Evolutionary conservation across 2,113 vertebrate species (phyloP).

Genomic region (Rhombomys opimus): DNA sequence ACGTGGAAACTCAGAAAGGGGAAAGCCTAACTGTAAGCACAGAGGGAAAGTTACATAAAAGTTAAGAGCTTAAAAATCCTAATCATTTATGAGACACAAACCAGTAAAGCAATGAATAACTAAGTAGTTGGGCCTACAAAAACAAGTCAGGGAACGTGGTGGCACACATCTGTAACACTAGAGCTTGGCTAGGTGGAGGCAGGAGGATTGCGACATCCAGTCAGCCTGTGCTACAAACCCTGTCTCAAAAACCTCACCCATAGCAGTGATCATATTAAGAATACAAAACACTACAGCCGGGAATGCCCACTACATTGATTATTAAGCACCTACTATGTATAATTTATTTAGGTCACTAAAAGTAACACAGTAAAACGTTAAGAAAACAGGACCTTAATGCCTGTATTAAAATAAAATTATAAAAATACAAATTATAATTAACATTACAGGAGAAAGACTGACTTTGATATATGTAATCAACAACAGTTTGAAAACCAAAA

Average conservation of each 20-base stretch:
- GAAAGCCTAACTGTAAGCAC: slow-evolving; percentile 42
- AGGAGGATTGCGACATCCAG: not conserved
- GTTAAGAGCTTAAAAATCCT: slow-evolving; percentile 47
- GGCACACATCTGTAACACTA: not conserved
- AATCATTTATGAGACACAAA: slow-evolving; percentile 9
- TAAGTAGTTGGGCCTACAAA: slow-evolving; percentile 8
- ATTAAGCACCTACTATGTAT: not conserved
- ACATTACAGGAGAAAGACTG: not conserved
- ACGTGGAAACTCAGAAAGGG: slow-evolving; percentile 25
- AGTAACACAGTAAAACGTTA: slow-evolving; percentile 10
- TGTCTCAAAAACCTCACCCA: not conserved
- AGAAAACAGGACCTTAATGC: not conserved
- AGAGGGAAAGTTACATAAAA: slow-evolving; percentile 44
- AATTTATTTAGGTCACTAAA: not conserved
- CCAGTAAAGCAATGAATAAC: slow-evolving; percentile 4
- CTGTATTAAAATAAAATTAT: slow-evolving; percentile 10
- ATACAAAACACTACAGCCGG: not conserved
- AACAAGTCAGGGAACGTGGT: not conserved
- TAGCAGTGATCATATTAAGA: not conserved
- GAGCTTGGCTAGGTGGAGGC: not conserved
- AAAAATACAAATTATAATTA: slow-evolving; percentile 23
- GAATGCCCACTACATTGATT: not conserved
- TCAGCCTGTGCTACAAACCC: not conserved
- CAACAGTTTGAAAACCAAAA: slow-evolving; percentile 20
- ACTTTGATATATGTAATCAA: slow-evolving; percentile 19